Evolutionary conservation across 2,797 vertebrate genomes (phyloP).

Genomic region (Microctenopoma lineatum): DNA sequence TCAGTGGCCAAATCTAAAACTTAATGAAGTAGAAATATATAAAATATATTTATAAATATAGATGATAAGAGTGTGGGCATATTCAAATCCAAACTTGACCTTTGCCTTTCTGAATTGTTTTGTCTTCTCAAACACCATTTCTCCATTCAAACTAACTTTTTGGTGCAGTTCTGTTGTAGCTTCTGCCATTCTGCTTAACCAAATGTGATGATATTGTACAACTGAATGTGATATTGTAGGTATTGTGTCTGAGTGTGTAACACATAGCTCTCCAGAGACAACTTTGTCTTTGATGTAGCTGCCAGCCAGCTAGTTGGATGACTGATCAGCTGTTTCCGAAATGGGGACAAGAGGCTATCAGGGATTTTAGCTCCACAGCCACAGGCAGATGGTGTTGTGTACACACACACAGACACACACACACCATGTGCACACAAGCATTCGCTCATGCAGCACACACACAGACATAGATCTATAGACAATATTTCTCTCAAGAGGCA

Average conservation of each 20-base stretch:
- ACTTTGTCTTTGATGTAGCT: constrained; percentile 74
- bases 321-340: constrained; percentile 81
- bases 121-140: constrained; percentile 7
- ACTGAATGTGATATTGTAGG: constrained; percentile 57
- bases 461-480: constrained; percentile 36
- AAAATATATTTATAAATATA: background rate
- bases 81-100: constrained; percentile 5
- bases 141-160: constrained; percentile 15
- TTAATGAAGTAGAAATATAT: too few species aligned
- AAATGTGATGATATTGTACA: constrained; percentile 34
- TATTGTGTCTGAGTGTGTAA: constrained; percentile 61
- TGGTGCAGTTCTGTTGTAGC: constrained; percentile 12
- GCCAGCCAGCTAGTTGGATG: constrained; percentile 74
- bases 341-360: constrained; percentile 71
- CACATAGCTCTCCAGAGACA: constrained; percentile 65
- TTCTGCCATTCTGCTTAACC: constrained; percentile 16
- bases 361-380: constrained; percentile 72
- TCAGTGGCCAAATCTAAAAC: too few species aligned
- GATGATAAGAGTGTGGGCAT: background rate
- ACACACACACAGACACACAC: constrained; percentile 34
- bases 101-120: background rate
- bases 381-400: constrained; percentile 79
- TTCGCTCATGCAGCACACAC: constrained; percentile 19
- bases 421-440: constrained; percentile 9
- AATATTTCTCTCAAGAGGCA: constrained; percentile 54